Base-by-base conservation (phyloP, 2,888 invertebrate species). In the Tetheella fluctuosa region DNA sequence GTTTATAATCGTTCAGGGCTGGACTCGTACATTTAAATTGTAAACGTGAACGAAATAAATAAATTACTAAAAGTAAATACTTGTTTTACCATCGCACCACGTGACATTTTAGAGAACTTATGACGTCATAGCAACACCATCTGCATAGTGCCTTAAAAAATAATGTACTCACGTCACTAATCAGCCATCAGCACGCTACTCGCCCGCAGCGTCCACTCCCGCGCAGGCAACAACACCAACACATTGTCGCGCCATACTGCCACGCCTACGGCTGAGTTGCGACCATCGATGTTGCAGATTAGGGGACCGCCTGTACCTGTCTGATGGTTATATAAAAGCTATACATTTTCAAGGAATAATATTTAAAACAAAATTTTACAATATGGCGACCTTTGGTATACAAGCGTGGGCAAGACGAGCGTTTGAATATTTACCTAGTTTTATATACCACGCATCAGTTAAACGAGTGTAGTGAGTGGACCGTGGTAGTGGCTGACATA, bases 271-370 rank as follows among this genome's bases (percentile, higher is more conserved):
- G 81, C 70, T 0, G 84, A 68, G 17, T 73, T 76, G 1, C 79
- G 79, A 0, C 79, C 85, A 1, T 75, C 73, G 7, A 67, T 64
- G 20, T 67, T 76, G 70, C 92, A 93, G 1, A 89, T 73, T 15
- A 93, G 67, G 0, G 91, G 84, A 0, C 90, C 91, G 0, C 92
- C 92, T 3, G 87, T 67, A 17, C 91, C 91, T 0, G 90, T 89
- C 92, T 93, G 76, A 48, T 48, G 10, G 2, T 20, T 8, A 54
- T 48, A 23, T 60, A 25, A 58, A 15, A 6, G 1, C 10, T 42
- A 17, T 2, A 12, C 13, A 30, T 5, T 5, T 8, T 8, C 8
- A 8, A 30, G 5, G 5, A 30, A 8, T n/a, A n/a, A n/a, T 30
- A 5, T 8, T 8, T 8, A 8, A 5, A 30, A 25, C 6, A 25